Percentiles rank a stretch among this genome's conserved stretches.
Evolutionary conservation across 2,888 invertebrate species (phyloP).

Genomic region (Stictocephala bisonia): DNA sequence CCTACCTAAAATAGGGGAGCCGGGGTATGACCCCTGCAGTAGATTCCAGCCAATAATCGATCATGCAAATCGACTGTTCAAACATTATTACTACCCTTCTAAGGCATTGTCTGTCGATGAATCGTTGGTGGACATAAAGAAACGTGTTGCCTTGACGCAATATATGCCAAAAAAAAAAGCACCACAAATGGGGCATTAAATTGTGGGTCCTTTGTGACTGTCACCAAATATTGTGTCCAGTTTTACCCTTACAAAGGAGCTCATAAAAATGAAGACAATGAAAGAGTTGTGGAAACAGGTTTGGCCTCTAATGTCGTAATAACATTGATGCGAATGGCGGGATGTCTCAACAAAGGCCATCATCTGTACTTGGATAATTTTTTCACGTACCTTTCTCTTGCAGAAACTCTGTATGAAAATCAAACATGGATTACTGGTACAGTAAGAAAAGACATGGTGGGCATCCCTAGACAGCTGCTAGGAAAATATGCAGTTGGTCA

Average conservation of each 20-base stretch:
- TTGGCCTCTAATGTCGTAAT: conserved; percentile 13
- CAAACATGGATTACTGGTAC: conserved; percentile 18
- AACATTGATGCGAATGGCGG: conserved; percentile 8
- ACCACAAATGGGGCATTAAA: conserved; percentile 31
- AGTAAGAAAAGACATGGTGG: conserved; percentile 25
- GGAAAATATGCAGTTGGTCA: conserved; percentile 36
- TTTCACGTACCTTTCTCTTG: conserved; percentile 17
- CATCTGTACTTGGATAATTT: conserved; percentile 39
- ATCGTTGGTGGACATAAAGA: conserved; percentile 35
- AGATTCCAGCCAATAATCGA: conserved; percentile 24
- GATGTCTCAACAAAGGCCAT: conserved; percentile 33
- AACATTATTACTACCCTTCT: conserved; percentile 5
- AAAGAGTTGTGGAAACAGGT: neutral
- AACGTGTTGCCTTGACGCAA: conserved; percentile 7
- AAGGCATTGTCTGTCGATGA: conserved; percentile 32
- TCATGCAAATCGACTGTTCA: conserved; percentile 20
- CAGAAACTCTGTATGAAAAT: conserved; percentile 7
- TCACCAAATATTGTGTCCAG: conserved; percentile 30
- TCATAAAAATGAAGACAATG: neutral
- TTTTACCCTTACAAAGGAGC: conserved; percentile 30
- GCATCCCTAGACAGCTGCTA: conserved; percentile 11
- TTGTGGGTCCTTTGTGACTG: conserved; percentile 30
- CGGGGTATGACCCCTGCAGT: conserved; percentile 24
- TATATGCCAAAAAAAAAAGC: conserved; percentile 41
- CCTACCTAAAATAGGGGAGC: neutral